Percentiles rank a stretch among this genome's conserved stretches.
Evolutionary conservation across 2,888 invertebrate species (phyloP).

Genomic region (Microctonus hyperodae): DNA sequence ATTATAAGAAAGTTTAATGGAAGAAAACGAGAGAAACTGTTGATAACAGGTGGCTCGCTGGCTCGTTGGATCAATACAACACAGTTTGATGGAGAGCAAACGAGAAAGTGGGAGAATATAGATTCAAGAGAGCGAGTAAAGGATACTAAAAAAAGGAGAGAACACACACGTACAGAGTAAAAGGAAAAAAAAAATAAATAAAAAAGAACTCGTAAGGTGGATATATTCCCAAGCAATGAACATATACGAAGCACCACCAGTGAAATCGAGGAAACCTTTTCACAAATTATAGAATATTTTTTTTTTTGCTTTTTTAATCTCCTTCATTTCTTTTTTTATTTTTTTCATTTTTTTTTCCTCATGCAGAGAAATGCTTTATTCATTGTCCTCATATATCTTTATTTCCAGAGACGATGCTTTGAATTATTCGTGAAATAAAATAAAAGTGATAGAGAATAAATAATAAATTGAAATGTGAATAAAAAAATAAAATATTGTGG

Average conservation of each 20-base stretch:
- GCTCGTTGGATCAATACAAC: constrained; percentile 42
- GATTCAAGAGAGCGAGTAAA: background rate
- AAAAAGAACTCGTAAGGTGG: constrained; percentile 36
- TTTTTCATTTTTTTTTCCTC: background rate
- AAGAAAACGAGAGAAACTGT: constrained; percentile 34
- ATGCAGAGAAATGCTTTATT: too few relatives aligned
- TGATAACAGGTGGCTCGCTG: constrained; percentile 39
- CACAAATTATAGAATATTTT: constrained; percentile 24
- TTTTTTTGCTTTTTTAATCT: constrained; percentile 19
- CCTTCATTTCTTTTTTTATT: background rate
- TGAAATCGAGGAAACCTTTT: constrained; percentile 26
- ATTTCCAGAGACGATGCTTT: background rate
- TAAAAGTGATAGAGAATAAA: background rate
- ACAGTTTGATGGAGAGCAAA: constrained; percentile 40
- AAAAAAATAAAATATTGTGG: background rate
- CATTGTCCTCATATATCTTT: background rate
- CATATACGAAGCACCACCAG: constrained; percentile 14
- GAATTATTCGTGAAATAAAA: too few relatives aligned
- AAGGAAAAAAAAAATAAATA: background rate
- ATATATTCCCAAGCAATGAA: constrained; percentile 31
- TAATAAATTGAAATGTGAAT: background rate
- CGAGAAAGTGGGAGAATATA: constrained; percentile 25
- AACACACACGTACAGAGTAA: background rate
- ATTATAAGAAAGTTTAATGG: constrained; percentile 18
- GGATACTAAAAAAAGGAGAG: background rate